Evolutionary conservation across 2,888 invertebrate species (phyloP).

Genomic region (Drosophila austrosaltans): DNA sequence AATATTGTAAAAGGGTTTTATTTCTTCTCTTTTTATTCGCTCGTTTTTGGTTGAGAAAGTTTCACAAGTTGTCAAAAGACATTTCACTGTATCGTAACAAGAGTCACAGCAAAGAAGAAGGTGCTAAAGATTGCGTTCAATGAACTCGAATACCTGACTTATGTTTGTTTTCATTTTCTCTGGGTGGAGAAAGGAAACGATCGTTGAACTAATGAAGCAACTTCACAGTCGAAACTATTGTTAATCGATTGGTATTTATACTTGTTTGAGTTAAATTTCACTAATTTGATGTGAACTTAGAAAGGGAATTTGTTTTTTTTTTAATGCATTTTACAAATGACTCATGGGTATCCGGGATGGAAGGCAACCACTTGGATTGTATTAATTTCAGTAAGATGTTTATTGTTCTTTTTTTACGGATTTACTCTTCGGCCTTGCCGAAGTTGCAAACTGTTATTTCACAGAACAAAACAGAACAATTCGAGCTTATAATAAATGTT

Average conservation of each 20-base stretch:
- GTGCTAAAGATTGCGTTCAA: slow-evolving; percentile 48
- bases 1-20: slow-evolving; percentile 23
- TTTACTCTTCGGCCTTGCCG: too few relatives aligned
- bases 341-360: background rate
- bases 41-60: slow-evolving; percentile 59
- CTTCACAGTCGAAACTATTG: slow-evolving; percentile 24
- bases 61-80: slow-evolving; percentile 51
- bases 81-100: slow-evolving; percentile 33
- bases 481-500: too few relatives aligned
- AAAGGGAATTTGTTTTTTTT: background rate
- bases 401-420: too few relatives aligned
- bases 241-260: background rate
- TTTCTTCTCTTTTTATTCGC: too few relatives aligned
- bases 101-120: slow-evolving; percentile 29
- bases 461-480: too few relatives aligned
- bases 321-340: background rate
- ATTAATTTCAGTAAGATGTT: too few relatives aligned
- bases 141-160: slow-evolving; percentile 10
- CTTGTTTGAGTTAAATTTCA: slow-evolving; percentile 18
- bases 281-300: slow-evolving; percentile 7
- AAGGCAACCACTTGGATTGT: too few relatives aligned
- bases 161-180: slow-evolving; percentile 36
- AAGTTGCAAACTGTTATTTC: too few relatives aligned
- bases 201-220: slow-evolving; percentile 26
- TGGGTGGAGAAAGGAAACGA: slow-evolving; percentile 28